A percentile compares a stretch with the other conserved stretches of the same genome.
phyloP scores from a whole-genome alignment of 1,140 invertebrate genomes.

The Palaemon carinicauda region DNA sequence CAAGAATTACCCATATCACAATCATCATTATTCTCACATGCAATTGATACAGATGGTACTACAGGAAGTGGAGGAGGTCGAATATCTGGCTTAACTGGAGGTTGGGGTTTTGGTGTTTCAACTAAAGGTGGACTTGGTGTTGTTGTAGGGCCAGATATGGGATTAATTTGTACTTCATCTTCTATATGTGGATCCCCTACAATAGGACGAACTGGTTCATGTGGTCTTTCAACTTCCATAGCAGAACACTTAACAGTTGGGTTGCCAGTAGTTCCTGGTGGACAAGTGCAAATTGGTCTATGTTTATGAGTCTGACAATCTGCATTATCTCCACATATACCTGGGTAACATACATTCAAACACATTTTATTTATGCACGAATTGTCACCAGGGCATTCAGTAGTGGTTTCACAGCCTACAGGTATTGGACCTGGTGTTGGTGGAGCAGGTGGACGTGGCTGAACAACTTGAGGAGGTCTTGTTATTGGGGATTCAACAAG shows the following conservation, averaged over 20 bases:
- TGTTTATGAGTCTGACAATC: slow-evolving; percentile 62
- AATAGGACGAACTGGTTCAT: background rate
- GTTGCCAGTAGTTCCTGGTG: slow-evolving; percentile 62
- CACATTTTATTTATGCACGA: slow-evolving; percentile 63
- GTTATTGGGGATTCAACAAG: background rate
- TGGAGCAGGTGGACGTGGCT: background rate
- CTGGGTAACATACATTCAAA: slow-evolving; percentile 58
- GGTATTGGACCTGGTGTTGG: slow-evolving; percentile 37
- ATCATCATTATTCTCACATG: slow-evolving; percentile 68
- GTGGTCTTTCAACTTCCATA: background rate
- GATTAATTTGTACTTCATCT: background rate
- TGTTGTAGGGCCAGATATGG: background rate
- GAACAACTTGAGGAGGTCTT: background rate
- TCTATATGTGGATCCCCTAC: background rate
- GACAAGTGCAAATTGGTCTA: slow-evolving; percentile 62
- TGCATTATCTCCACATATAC: slow-evolving; percentile 63
- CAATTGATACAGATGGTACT: slow-evolving; percentile 18
- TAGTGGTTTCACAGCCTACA: slow-evolving; percentile 61
- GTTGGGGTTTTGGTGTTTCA: background rate
- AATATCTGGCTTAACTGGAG: background rate
- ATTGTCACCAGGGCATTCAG: slow-evolving; percentile 62
- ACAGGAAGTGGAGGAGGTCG: slow-evolving; percentile 29
- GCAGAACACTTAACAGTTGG: slow-evolving; percentile 59
- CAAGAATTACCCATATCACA: slow-evolving; percentile 90
- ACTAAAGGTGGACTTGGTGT: background rate